phyloP scores from a whole-genome alignment of 2,113 vertebrate species.

The Burhinus bistriatus region DNA sequence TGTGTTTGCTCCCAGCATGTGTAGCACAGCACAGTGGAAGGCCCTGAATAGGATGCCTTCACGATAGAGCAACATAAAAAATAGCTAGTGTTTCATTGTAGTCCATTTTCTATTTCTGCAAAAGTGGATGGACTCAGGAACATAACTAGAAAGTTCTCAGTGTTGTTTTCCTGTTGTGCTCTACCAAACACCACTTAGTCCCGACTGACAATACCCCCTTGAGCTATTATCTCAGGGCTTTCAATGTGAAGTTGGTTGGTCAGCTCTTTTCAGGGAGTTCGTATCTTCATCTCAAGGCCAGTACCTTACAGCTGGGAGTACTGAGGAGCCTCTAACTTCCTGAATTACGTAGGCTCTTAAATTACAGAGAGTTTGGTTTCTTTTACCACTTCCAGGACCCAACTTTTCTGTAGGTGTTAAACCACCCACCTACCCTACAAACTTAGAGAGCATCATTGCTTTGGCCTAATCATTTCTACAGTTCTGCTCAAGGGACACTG shows the following conservation, averaged over 20 bases:
- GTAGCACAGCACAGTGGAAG: not conserved
- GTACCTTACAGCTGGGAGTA: not conserved
- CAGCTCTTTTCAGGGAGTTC: not conserved
- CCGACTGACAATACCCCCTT: not conserved
- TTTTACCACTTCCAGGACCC: not conserved
- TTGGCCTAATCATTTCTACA: not conserved
- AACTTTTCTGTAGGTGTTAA: not conserved
- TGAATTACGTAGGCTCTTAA: not conserved
- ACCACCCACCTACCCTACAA: not conserved
- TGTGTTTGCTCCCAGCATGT: not conserved
- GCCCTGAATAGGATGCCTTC: not conserved
- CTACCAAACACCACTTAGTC: not conserved
- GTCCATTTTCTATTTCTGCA: not conserved
- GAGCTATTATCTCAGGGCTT: not conserved
- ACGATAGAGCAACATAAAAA: not conserved
- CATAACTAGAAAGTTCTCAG: not conserved
- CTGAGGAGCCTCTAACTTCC: not conserved
- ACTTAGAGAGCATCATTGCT: not conserved
- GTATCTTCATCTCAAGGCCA: not conserved
- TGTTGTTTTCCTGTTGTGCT: not conserved
- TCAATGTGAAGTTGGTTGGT: not conserved
- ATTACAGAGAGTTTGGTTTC: not conserved
- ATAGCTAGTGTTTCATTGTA: not conserved
- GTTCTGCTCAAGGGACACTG: not conserved
- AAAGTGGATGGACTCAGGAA: not conserved